Evolutionary conservation across 2,888 invertebrate genomes (phyloP).

Genomic region (Cheiracanthium punctorium): DNA sequence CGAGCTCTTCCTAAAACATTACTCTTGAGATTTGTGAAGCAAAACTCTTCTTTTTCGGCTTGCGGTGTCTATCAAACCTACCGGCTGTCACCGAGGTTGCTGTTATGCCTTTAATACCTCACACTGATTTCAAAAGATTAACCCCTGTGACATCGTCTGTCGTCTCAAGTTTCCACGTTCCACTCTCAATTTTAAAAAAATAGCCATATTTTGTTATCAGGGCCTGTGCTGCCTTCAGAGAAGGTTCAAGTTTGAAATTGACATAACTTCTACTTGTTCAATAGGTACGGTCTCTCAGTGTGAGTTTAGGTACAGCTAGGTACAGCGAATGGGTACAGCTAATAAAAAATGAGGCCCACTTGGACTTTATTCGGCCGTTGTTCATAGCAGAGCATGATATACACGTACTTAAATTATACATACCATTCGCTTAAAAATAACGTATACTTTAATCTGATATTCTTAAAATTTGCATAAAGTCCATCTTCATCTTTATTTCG

Average conservation of each 20-base stretch:
- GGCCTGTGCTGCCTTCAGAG: no score
- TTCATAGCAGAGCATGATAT: no score
- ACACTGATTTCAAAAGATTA: constrained; percentile 55
- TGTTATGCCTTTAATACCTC: constrained; percentile 49
- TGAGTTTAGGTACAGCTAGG: no score
- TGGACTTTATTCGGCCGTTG: no score
- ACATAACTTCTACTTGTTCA: neutral
- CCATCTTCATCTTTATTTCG: no score
- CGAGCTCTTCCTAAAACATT: constrained; percentile 28
- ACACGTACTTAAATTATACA: no score
- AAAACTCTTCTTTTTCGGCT: constrained; percentile 38
- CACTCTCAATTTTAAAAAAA: constrained; percentile 47
- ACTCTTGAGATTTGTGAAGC: constrained; percentile 25
- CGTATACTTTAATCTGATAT: no score
- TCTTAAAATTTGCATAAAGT: no score
- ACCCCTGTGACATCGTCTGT: constrained; percentile 43
- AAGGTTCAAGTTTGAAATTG: constrained; percentile 42
- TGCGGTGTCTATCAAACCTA: constrained; percentile 51
- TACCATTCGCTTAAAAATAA: no score
- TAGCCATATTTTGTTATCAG: constrained; percentile 27
- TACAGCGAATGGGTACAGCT: no score
- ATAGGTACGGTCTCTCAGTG: no score
- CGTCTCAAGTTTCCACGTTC: constrained; percentile 48
- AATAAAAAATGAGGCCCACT: no score
- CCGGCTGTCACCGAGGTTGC: constrained; percentile 47